phyloP scores from a whole-genome alignment of 2,797 vertebrate species.

The Sebastes vulpes region DNA sequence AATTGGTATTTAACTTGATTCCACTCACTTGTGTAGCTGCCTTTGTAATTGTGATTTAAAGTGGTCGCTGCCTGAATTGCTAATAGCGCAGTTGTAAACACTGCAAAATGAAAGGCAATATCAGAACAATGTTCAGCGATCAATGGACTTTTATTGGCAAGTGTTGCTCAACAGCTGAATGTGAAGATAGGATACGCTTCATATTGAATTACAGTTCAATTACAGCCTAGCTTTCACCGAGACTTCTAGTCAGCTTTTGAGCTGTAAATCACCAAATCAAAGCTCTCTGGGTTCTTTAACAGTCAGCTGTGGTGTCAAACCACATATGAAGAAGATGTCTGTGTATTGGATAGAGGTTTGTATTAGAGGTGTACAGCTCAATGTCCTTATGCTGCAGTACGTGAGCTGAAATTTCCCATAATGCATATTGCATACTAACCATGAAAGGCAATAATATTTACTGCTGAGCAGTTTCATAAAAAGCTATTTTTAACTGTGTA shows the following conservation, averaged over 20 bases:
- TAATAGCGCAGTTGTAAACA: not conserved
- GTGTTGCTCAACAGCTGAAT: not conserved
- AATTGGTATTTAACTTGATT: conserved; percentile 52
- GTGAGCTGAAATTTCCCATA: not conserved
- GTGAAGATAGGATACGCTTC: not conserved
- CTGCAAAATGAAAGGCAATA: not conserved
- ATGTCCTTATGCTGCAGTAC: too few species aligned
- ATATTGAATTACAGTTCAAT: not conserved
- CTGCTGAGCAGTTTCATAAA: not conserved
- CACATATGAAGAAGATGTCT: not conserved
- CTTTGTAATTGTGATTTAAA: conserved; percentile 47
- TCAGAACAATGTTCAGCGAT: not conserved
- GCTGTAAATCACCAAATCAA: not conserved
- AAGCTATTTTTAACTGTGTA: not conserved
- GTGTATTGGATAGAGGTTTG: not conserved
- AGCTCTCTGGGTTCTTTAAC: not conserved
- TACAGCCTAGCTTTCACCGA: not conserved
- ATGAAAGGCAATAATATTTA: not conserved
- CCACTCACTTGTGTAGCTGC: conserved; percentile 27
- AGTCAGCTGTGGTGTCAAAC: not conserved
- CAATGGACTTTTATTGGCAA: not conserved
- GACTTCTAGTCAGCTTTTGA: not conserved
- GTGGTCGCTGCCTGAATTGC: not conserved
- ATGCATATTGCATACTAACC: not conserved
- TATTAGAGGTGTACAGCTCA: not conserved